phyloP scores from a whole-genome alignment of 2,113 vertebrate species.

The Sisor rabdophorus region DNA sequence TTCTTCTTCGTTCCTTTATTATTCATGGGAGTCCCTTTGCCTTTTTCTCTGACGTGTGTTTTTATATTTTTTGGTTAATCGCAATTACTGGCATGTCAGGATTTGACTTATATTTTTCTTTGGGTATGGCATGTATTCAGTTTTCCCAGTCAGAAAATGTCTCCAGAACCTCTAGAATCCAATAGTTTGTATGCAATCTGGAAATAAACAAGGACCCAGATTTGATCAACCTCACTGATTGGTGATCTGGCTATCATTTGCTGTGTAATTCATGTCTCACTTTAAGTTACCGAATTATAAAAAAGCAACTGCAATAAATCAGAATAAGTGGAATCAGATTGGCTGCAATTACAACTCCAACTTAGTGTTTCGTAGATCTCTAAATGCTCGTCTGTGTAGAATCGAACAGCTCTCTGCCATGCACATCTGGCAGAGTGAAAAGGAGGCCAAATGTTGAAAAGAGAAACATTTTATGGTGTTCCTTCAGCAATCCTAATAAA shows the following conservation, averaged over 20 bases:
- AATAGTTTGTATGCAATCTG: background rate
- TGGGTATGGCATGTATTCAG: background rate
- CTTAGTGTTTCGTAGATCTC: conserved; percentile 34
- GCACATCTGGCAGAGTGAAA: conserved; percentile 36
- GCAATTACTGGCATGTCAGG: background rate
- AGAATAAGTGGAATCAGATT: conserved; percentile 30
- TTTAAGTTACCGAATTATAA: conserved; percentile 28
- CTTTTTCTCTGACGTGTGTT: background rate
- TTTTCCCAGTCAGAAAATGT: background rate
- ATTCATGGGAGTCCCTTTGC: conserved; percentile 1
- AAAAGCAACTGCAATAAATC: conserved; percentile 26
- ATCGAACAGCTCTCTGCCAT: conserved; percentile 32
- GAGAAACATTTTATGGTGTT: conserved; percentile 55
- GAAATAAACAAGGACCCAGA: conserved; percentile 7
- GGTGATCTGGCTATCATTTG: conserved; percentile 19
- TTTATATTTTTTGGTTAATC: background rate
- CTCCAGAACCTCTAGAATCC: background rate
- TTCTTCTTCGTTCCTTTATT: conserved; percentile 10
- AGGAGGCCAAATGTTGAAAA: conserved; percentile 48
- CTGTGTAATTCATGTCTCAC: conserved; percentile 13
- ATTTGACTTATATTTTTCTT: background rate
- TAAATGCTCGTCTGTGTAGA: conserved; percentile 22
- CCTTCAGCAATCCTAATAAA: conserved; percentile 57
- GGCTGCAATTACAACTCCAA: conserved; percentile 27
- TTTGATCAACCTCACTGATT: background rate